A percentile compares a stretch with the other conserved stretches of the same genome.
These are phyloP conservation scores for Brachionus asplanchnoidis DNA, from an alignment of 1,140 invertebrate genomes.

Conservation along the genomic window DNA sequence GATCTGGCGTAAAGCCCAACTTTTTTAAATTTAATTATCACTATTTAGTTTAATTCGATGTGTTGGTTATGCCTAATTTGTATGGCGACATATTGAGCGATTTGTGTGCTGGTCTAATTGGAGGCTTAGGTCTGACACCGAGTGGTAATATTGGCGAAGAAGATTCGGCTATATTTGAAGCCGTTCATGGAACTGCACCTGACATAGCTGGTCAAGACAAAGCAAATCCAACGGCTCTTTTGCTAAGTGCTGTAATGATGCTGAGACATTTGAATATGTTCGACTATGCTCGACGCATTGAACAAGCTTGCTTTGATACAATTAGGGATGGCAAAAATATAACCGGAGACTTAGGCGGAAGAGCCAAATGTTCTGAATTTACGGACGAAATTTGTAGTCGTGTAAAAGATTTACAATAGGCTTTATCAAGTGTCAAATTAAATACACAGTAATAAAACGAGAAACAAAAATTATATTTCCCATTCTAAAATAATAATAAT, in stretches of 20 bases:
- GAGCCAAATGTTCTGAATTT: conserved; percentile 92
- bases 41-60: too few relatives aligned
- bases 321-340: conserved; percentile 67
- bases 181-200: conserved; percentile 93
- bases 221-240: conserved; percentile 96
- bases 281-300: conserved; percentile 76
- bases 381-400: conserved; percentile 82
- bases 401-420: conserved; percentile 45
- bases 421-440: background rate
- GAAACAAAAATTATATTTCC: background rate
- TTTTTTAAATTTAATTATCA: too few relatives aligned
- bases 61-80: conserved; percentile 96
- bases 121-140: conserved; percentile 92
- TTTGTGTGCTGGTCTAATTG: conserved; percentile 95
- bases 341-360: conserved; percentile 92
- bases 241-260: conserved; percentile 98
- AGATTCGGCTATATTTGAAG: conserved; percentile 85
- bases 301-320: conserved; percentile 80
- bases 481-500: too few relatives aligned
- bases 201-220: conserved; percentile 98
- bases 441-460: background rate
- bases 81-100: conserved; percentile 98
- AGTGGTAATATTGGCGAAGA: conserved; percentile 97
- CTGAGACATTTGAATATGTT: conserved; percentile 84
- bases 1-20: too few relatives aligned